Conservation (phyloP, 2,113 vertebrate genomes). For the zebrafish (Danio rerio) region GRCz12tu NC_133183.1:27176001-27176500, state of each 20-base stretch:
- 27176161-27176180: not conserved
- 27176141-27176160: not conserved
- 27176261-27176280: too few relatives aligned
- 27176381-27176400: too few relatives aligned
- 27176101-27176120: constrained; percentile 23
- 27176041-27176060: constrained; percentile 2
- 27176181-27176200: not conserved
- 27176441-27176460: too few relatives aligned
- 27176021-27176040: constrained; percentile 31
- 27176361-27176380: too few relatives aligned
- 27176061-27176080: constrained; percentile 21
- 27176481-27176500: too few relatives aligned
- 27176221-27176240: not conserved
- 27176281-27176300: too few relatives aligned
- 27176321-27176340: too few relatives aligned
- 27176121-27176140: not conserved
- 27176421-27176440: too few relatives aligned
- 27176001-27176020: constrained; percentile 10
- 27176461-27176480: too few relatives aligned
- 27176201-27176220: not conserved
- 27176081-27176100: constrained; percentile 11
- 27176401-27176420: too few relatives aligned
- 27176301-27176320: too few relatives aligned
- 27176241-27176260: not conserved
- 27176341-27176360: too few relatives aligned